Evolutionary conservation across 2,113 vertebrate genomes (phyloP).

Genomic region (Gorsachius goisagi): DNA sequence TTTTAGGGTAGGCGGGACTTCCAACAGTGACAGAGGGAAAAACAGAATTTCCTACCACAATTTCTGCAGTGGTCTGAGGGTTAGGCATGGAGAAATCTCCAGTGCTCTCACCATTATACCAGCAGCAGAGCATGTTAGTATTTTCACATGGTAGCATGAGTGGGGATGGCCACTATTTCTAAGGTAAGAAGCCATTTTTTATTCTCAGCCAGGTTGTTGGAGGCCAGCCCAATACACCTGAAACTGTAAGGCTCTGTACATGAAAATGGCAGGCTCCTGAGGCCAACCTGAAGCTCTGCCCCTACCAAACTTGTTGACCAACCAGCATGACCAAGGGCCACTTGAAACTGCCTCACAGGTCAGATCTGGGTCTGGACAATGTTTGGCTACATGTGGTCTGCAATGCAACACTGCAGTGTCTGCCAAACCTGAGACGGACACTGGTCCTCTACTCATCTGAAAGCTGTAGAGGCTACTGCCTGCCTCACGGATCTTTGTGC

Average conservation of each 20-base stretch:
- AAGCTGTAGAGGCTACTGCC: not conserved
- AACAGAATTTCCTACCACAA: not conserved
- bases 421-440: not conserved
- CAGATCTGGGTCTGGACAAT: not conserved
- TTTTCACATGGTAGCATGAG: not conserved
- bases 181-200: not conserved
- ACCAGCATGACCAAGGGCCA: not conserved
- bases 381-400: not conserved
- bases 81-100: not conserved
- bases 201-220: not conserved
- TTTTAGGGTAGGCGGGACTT: not conserved
- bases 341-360: not conserved
- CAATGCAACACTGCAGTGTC: not conserved
- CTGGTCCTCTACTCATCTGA: not conserved
- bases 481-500: not conserved
- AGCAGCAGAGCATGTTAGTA: not conserved
- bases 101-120: not conserved
- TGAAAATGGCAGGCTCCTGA: not conserved
- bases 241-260: not conserved
- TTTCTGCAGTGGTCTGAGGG: not conserved
- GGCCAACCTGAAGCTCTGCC: not conserved
- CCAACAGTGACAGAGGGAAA: not conserved
- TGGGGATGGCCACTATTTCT: not conserved
- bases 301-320: not conserved
- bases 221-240: not conserved